Conservation (phyloP, 2,888 invertebrate species). For the Tortricodes alternella region DNA sequence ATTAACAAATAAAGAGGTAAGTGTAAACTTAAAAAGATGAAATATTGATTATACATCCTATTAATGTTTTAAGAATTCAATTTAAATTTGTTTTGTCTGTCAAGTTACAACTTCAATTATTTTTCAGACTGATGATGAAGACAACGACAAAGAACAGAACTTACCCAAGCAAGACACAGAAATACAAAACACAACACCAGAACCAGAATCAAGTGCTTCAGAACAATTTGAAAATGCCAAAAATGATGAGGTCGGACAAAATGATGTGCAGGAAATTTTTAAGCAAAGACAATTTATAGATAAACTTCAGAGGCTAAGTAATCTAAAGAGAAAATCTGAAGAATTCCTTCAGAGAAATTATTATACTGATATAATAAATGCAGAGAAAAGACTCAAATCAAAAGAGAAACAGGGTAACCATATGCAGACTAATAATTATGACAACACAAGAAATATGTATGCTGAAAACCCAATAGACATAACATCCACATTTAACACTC, state of each 20-base stretch:
- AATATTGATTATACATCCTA: too few relatives aligned
- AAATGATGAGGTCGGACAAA: slow-evolving; percentile 56
- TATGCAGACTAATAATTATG: slow-evolving; percentile 55
- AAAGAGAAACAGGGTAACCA: slow-evolving; percentile 64
- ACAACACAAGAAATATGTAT: slow-evolving; percentile 63
- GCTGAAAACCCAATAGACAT: slow-evolving; percentile 67
- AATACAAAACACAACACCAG: slow-evolving; percentile 56
- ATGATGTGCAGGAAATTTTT: slow-evolving; percentile 58
- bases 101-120: neutral
- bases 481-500: slow-evolving; percentile 55
- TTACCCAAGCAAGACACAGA: slow-evolving; percentile 56
- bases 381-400: slow-evolving; percentile 71
- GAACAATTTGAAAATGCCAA: slow-evolving; percentile 56
- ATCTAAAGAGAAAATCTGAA: slow-evolving; percentile 75
- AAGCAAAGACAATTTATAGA: slow-evolving; percentile 74
- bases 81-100: too few relatives aligned
- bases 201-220: slow-evolving; percentile 58
- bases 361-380: slow-evolving; percentile 60
- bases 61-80: too few relatives aligned
- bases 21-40: neutral
- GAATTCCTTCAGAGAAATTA: slow-evolving; percentile 73
- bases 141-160: slow-evolving; percentile 62
- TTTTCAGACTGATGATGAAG: slow-evolving; percentile 71
- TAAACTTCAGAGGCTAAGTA: slow-evolving; percentile 70
- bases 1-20: slow-evolving; percentile 83